Conservation (phyloP, 2,113 vertebrate species). For the Phalacrocorax brasilianus region DNA sequence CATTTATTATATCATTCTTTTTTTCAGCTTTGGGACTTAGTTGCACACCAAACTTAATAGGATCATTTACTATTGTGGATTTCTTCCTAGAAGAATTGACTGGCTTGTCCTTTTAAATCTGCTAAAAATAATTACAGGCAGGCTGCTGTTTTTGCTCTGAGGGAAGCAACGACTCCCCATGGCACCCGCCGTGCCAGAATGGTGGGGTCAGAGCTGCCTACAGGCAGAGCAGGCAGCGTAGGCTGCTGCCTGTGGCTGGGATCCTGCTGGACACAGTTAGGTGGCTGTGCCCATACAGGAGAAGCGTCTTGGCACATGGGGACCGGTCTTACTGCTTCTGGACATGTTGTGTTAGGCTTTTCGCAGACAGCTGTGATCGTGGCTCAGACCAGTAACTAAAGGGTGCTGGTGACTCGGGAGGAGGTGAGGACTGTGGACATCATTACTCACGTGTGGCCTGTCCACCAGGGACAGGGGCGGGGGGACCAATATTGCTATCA, state of each 20-base stretch:
- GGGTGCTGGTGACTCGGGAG: neutral
- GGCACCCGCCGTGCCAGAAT: neutral
- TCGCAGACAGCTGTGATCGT: rapidly evolving
- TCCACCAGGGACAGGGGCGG: neutral
- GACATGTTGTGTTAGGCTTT: neutral
- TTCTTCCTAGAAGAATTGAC: neutral
- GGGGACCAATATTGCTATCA: neutral
- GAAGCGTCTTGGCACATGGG: neutral
- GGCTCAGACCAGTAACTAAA: neutral
- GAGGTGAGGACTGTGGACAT: neutral
- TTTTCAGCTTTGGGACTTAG: neutral
- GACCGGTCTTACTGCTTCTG: neutral
- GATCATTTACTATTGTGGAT: neutral
- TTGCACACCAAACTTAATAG: neutral
- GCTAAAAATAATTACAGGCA: neutral
- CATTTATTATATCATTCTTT: neutral
- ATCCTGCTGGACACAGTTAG: neutral
- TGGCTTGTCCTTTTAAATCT: neutral
- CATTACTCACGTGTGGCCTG: rapidly evolving
- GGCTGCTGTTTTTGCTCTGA: neutral
- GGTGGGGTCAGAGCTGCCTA: neutral
- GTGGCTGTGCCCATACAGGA: rapidly evolving
- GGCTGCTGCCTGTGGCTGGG: neutral
- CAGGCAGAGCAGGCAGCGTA: neutral
- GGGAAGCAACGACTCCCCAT: neutral